Base-by-base conservation (phyloP, 2,797 vertebrate genomes). In the Allobates femoralis region DNA sequence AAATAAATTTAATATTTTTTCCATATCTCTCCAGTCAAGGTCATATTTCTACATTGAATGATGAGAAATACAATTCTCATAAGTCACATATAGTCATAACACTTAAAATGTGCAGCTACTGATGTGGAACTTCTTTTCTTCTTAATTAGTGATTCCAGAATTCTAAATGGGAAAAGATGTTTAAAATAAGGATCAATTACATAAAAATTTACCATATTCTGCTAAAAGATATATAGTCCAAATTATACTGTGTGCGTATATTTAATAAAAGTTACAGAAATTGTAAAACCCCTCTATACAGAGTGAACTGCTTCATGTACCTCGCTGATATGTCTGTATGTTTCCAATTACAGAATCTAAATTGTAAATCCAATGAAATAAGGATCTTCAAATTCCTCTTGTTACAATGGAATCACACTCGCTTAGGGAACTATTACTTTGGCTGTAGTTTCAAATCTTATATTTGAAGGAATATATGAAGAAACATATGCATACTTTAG, bases 331-430 rank as follows among this genome's bases (percentile, higher is more conserved):
- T 69, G 8, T 37, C 67, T 69, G 67, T 69, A 69, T 69, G 67
- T 69, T 69, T 69, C 67, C 67, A 69, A 69, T 69, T 69, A 69
- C 67, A 69, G 67, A 21, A 69, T 69, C 32, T 10, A 69, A 69
- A 69, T 37, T 41, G 67, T 69, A 69, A 37, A 41, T 69, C 67
- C 19, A 23, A 11, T 37, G 16, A 69, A 69, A 69, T 41, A 69
- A 34, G 34, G 67, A 69, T 69, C 67, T 69, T 69, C 34, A 69
- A 69, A 69, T 69, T 69, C 67, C 67, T 69, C 67, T 37, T 21
- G 32, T 69, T 69, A 69, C 67, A 69, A 69, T 37, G 34, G 67
- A 69, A 69, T 69, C 67, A 69, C 34, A 69, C 8, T 69, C 67
- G 19, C 67, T 69, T 69, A 37, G 67, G 67, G 67, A 69, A 41